Conservation (phyloP, 2,797 vertebrate genomes). For the Eulemur rubriventer region DNA sequence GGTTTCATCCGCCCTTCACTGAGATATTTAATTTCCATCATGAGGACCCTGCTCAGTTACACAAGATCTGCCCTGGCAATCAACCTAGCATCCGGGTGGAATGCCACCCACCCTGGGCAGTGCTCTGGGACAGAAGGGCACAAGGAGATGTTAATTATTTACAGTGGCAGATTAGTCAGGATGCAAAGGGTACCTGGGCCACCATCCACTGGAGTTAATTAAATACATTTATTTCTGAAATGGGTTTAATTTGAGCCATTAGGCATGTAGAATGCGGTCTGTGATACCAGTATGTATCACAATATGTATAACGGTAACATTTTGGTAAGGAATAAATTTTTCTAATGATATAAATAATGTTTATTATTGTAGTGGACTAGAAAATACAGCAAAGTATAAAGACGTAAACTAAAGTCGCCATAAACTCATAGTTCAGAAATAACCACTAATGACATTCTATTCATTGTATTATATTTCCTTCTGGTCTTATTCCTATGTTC, state of each 20-base stretch:
- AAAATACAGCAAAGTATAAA: not conserved
- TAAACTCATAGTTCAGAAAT: constrained; percentile 20
- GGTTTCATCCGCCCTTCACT: constrained; percentile 78
- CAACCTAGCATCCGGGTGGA: constrained; percentile 82
- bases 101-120: constrained; percentile 26
- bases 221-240: constrained; percentile 8
- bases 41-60: constrained; percentile 69
- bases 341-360: constrained; percentile 6
- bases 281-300: not conserved
- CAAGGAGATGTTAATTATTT: constrained; percentile 78
- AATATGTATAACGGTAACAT: not conserved
- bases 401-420: not conserved
- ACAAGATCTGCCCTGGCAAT: constrained; percentile 72
- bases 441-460: not conserved
- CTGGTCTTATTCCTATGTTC: not conserved
- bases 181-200: not conserved
- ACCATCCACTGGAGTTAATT: not conserved
- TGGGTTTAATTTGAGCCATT: not conserved
- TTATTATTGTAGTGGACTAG: not conserved
- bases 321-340: constrained; percentile 33
- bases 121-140: not conserved
- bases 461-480: not conserved
- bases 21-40: constrained; percentile 79
- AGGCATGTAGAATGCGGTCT: not conserved
- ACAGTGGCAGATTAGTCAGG: constrained; percentile 59